Base-by-base conservation (phyloP, 2,113 vertebrate genomes). In the Crotalus tigris region DNA sequence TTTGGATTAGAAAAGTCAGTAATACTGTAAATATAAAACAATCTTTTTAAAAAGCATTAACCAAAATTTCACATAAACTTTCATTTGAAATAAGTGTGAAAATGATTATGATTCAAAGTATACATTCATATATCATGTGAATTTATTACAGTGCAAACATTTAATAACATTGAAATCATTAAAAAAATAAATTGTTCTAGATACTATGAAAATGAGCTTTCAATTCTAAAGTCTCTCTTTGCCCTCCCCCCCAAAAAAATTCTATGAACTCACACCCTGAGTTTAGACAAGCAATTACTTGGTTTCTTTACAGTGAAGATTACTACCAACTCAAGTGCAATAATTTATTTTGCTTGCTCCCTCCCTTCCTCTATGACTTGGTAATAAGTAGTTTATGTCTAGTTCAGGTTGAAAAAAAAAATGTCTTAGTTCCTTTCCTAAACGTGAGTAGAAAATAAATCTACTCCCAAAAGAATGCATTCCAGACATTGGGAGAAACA, bases 71-170 rank as follows among this genome's bases (percentile, higher is more conserved):
- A 89, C 75, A 85, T 86, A 86, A 86, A 87, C 33, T 92, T 86
- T 92, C 85, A 87, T 46, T 53, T 92, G 21, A 90, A 90, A 86
- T 90, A 64, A 90, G 61, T 51, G 87, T 92, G 46, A 58, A 64
- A 87, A 92, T 26, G 85, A 51, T 92, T 88, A 87, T 87, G 58
- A 92, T 46, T 10, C 44, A 86, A 85, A 93, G 88, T 87, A 90
- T 49, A 53, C 12, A 93, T 59, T 61, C 64, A 93, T 24, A 85
- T 59, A 75, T 92, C 54, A 55, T 26, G 12, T 81, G 33, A 8
- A 26, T 75, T 39, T 57, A 59, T 4, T 29, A 19, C 59, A 44
- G 69, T 17, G 26, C 33, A 85, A 85, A 91, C 8, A 58, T 19
- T 58, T 91, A 46, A 46, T 8, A 46, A 91, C 17, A 23, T 9